Evolutionary conservation across 1,140 invertebrate species (phyloP).

Genomic region (Temnothorax curvispinosus): DNA sequence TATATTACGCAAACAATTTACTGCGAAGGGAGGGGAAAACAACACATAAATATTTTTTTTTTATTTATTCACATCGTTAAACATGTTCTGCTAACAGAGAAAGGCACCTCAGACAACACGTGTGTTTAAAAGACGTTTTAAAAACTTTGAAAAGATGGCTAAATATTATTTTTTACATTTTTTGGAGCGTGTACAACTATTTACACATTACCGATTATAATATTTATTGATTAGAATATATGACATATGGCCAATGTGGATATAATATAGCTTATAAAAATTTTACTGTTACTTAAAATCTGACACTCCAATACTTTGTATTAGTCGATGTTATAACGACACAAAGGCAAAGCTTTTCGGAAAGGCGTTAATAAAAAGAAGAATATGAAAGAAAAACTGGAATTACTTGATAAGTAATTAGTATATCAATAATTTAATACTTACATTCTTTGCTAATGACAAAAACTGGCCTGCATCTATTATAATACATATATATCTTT

Average conservation of each 20-base stretch:
- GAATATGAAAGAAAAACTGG: not conserved
- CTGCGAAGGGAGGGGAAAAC: conserved; percentile 49
- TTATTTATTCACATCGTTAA: conserved; percentile 74
- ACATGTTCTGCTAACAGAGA: conserved; percentile 62
- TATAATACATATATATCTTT: not conserved
- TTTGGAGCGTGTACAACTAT: not conserved
- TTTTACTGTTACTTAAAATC: not conserved
- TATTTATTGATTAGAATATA: not conserved
- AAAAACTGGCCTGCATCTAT: not conserved
- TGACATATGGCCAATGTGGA: not conserved
- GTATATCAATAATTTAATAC: not conserved
- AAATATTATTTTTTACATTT: not conserved
- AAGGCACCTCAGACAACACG: conserved; percentile 60
- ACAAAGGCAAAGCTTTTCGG: not conserved
- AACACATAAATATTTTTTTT: conserved; percentile 78
- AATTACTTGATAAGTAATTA: not conserved
- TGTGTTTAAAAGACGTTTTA: not conserved
- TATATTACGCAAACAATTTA: conserved; percentile 11
- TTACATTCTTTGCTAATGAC: not conserved
- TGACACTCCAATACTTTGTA: not conserved
- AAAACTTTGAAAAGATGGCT: not conserved
- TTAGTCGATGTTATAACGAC: not conserved
- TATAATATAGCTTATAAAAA: not conserved
- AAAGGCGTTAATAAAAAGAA: not conserved
- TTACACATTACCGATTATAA: not conserved